Conservation (phyloP, 2,113 vertebrate species). For the Mormoops blainvillei region DNA sequence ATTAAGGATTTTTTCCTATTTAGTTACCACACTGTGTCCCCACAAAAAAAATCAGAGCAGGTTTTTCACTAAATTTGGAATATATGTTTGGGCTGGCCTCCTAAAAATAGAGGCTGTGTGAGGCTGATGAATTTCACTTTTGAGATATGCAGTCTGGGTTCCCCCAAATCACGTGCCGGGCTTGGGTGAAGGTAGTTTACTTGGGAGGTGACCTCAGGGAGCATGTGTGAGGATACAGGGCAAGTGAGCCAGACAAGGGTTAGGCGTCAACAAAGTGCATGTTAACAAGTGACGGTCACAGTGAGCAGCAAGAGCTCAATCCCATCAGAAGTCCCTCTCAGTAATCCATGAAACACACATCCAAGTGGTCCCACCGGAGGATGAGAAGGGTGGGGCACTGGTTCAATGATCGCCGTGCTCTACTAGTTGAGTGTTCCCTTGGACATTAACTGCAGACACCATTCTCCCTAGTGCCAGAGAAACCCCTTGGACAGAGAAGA, state of each 20-base stretch:
- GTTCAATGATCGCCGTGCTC: background rate
- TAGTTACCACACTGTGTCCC: background rate
- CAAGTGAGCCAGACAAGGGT: background rate
- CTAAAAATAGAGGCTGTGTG: background rate
- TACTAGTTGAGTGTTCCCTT: background rate
- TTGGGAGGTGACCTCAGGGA: background rate
- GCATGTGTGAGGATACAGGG: background rate
- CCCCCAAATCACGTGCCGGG: background rate
- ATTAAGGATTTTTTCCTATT: background rate
- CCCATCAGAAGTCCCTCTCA: background rate
- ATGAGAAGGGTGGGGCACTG: background rate
- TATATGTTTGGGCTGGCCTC: background rate
- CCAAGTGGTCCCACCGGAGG: background rate
- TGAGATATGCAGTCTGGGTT: background rate
- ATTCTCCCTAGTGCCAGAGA: background rate
- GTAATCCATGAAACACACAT: background rate
- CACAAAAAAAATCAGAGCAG: background rate
- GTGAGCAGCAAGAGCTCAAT: background rate
- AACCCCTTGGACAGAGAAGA: background rate
- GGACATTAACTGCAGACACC: background rate
- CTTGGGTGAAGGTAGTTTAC: background rate
- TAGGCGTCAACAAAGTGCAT: background rate
- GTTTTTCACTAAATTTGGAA: background rate
- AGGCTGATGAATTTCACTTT: background rate
- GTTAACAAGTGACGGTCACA: background rate